Conservation (phyloP, 2,113 vertebrate species). For the Poeciliopsis occidentalis region DNA sequence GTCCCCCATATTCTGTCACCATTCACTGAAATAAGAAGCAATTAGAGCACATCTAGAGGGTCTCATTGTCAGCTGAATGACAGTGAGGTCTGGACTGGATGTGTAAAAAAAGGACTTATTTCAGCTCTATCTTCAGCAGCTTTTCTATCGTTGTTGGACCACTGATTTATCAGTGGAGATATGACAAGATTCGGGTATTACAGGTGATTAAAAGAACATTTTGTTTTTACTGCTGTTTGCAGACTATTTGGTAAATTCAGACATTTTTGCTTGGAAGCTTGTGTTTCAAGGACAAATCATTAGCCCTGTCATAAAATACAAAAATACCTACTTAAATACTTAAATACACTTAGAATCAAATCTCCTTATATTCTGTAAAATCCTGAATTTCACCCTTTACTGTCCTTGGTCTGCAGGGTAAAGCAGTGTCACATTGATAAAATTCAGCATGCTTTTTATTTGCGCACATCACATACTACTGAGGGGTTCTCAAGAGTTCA, state of each 20-base stretch:
- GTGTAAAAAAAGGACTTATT: conserved; percentile 62
- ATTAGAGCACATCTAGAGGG: conserved; percentile 53
- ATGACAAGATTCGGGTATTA: too few species aligned
- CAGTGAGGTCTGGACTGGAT: conserved; percentile 57
- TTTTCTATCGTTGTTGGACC: neutral
- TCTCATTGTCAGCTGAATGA: conserved; percentile 52
- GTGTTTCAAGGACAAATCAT: conserved; percentile 8
- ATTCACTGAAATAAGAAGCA: conserved; percentile 54
- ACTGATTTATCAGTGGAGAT: too few species aligned
- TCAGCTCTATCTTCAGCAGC: conserved; percentile 39
- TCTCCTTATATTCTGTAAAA: neutral
- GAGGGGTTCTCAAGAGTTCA: conserved; percentile 13
- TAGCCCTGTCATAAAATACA: conserved; percentile 2
- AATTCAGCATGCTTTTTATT: conserved; percentile 37
- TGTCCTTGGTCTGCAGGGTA: neutral
- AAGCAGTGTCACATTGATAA: conserved; percentile 10
- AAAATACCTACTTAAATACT: neutral
- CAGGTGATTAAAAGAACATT: neutral
- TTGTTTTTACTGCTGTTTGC: neutral
- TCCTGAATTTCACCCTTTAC: conserved; percentile 4
- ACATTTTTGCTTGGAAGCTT: neutral
- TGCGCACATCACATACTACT: conserved; percentile 11
- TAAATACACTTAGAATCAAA: neutral
- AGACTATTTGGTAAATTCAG: neutral
- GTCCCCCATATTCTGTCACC: conserved; percentile 41